Evolutionary conservation across 2,888 invertebrate species (phyloP).

Genomic region (Sphinx pinastri): DNA sequence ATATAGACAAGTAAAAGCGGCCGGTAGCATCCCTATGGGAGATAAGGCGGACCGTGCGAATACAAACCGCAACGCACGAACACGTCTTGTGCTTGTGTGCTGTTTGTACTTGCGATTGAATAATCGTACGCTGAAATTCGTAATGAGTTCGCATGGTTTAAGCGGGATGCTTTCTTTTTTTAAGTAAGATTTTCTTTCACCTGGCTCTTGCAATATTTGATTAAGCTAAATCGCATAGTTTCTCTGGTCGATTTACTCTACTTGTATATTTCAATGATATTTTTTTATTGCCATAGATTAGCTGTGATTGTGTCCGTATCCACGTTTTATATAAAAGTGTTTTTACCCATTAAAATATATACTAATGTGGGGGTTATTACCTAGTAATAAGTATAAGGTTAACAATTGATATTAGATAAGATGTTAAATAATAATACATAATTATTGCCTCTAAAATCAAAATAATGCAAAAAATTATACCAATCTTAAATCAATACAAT

Average conservation of each 20-base stretch:
- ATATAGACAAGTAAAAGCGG: neutral
- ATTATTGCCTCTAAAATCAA: neutral
- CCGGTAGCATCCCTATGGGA: constrained; percentile 20
- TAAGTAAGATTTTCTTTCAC: too few relatives aligned
- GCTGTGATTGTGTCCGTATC: too few relatives aligned
- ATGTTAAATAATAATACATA: neutral
- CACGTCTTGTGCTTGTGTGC: constrained; percentile 35
- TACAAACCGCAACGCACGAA: constrained; percentile 41
- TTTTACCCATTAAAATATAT: neutral
- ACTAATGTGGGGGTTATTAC: neutral
- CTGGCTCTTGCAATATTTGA: too few relatives aligned
- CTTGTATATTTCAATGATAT: too few relatives aligned
- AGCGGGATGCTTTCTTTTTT: neutral
- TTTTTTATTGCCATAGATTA: too few relatives aligned
- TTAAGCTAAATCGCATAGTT: too few relatives aligned
- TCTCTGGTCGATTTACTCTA: too few relatives aligned
- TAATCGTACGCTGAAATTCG: constrained; percentile 18
- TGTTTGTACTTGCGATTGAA: constrained; percentile 24
- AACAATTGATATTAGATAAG: neutral
- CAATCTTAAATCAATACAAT: too few relatives aligned
- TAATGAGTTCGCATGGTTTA: constrained; percentile 29
- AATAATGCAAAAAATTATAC: neutral
- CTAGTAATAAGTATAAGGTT: neutral
- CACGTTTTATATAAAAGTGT: too few relatives aligned
- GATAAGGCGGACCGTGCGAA: constrained; percentile 32